Percentiles rank a stretch among this genome's conserved stretches.
Evolutionary conservation across 2,888 invertebrate species (phyloP).

Genomic region (Thysanoteuthis rhombus): DNA sequence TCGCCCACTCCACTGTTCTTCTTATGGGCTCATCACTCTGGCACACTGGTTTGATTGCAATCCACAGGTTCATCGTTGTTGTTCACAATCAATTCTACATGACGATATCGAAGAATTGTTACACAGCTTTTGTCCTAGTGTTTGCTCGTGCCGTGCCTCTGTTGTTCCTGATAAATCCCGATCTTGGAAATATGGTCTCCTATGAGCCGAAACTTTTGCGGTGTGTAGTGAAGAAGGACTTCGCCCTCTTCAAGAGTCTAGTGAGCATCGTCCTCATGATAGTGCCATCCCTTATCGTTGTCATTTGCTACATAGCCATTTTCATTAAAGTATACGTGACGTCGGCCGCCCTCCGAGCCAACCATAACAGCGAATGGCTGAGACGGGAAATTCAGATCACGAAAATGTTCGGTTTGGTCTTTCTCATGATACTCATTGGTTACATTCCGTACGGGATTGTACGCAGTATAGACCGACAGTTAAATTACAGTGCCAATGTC

Average conservation of each 20-base stretch:
- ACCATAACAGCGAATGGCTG: slow-evolving; percentile 57
- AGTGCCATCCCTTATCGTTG: slow-evolving; percentile 63
- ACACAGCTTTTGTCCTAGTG: slow-evolving; percentile 61
- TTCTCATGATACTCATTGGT: slow-evolving; percentile 63
- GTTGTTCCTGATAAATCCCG: slow-evolving; percentile 59
- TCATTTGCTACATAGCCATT: slow-evolving; percentile 63
- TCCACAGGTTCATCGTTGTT: slow-evolving; percentile 64
- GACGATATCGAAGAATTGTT: slow-evolving; percentile 62
- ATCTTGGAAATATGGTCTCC: slow-evolving; percentile 59
- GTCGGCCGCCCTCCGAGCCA: slow-evolving; percentile 55
- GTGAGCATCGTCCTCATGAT: slow-evolving; percentile 62
- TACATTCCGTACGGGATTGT: slow-evolving; percentile 65
- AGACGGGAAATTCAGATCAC: slow-evolving; percentile 65
- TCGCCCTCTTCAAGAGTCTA: slow-evolving; percentile 58
- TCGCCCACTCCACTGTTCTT: slow-evolving; percentile 62
- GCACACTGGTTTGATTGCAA: slow-evolving; percentile 65
- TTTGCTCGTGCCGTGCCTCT: slow-evolving; percentile 62
- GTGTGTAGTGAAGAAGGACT: slow-evolving; percentile 60
- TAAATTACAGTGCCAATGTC: slow-evolving; percentile 58
- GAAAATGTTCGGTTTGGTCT: slow-evolving; percentile 67
- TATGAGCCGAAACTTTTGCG: slow-evolving; percentile 62
- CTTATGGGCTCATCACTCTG: slow-evolving; percentile 64
- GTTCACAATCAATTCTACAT: slow-evolving; percentile 63
- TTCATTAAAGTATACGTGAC: slow-evolving; percentile 62
- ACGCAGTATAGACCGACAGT: slow-evolving; percentile 60